These are phyloP conservation scores for Pterobdella sp. DNA, from an alignment of 2,888 invertebrate species.

Conservation along the genomic window DNA sequence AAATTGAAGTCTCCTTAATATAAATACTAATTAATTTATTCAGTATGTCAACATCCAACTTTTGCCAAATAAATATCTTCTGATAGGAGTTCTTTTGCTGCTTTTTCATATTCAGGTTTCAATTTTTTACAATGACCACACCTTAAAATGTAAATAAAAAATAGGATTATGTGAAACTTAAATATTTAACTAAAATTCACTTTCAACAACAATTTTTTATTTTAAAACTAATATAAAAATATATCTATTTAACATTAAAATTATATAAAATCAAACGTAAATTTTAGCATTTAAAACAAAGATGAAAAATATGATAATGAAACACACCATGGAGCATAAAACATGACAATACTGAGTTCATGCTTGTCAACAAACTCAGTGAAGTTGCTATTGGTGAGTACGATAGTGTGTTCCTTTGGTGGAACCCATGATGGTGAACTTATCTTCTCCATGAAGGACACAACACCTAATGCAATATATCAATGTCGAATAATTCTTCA, in stretches of 20 bases:
- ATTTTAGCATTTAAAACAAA: no score
- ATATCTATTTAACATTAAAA: no score
- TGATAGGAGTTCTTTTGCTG: constrained; percentile 51
- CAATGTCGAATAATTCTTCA: neutral
- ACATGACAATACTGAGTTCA: constrained; percentile 55
- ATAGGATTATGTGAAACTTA: no score
- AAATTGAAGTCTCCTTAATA: no score
- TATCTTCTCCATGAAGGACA: constrained; percentile 54
- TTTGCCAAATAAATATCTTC: no score
- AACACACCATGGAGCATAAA: constrained; percentile 58
- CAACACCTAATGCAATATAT: constrained; percentile 42
- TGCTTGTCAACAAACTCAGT: constrained; percentile 51
- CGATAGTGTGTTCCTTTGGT: constrained; percentile 54
- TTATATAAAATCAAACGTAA: no score
- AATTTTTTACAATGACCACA: constrained; percentile 56
- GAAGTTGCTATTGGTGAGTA: constrained; percentile 50
- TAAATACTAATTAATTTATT: no score
- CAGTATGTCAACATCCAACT: no score
- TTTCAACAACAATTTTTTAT: no score
- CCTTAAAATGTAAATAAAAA: no score
- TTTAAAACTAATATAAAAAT: no score
- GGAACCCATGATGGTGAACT: constrained; percentile 56
- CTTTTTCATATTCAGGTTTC: constrained; percentile 56
- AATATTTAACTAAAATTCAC: no score
- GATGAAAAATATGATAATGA: neutral